Conservation (phyloP, 2,888 invertebrate genomes). For the Exocentrus adspersus region DNA sequence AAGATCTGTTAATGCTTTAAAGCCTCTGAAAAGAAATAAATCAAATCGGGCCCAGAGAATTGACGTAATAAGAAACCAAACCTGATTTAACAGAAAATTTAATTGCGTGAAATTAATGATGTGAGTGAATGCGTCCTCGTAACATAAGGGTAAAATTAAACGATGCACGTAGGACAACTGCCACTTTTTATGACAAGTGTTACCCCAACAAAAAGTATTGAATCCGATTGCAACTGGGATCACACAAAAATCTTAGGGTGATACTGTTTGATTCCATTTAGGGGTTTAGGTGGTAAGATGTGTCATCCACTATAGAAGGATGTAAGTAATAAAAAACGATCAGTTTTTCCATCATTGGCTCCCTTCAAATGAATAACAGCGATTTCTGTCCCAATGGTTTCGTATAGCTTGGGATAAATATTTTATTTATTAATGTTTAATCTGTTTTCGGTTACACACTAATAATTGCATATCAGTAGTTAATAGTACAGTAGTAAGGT, state of each 20-base stretch:
- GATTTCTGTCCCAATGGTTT: constrained; percentile 39
- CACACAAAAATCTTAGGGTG: constrained; percentile 55
- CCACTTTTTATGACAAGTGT: constrained; percentile 61
- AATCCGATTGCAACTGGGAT: constrained; percentile 54
- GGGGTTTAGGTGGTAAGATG: constrained; percentile 58
- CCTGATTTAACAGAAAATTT: constrained; percentile 56
- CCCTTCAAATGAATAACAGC: constrained; percentile 45
- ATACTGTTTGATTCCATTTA: constrained; percentile 58
- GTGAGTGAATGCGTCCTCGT: constrained; percentile 47
- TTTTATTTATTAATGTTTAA: constrained; percentile 38
- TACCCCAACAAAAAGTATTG: constrained; percentile 55
- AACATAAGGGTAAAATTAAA: constrained; percentile 57
- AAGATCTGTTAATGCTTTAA: constrained; percentile 20
- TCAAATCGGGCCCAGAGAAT: constrained; percentile 36
- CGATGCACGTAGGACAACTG: constrained; percentile 57
- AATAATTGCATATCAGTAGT: too few relatives aligned
- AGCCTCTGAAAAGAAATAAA: constrained; percentile 38
- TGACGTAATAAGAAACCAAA: constrained; percentile 50
- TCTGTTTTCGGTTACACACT: constrained; percentile 24
- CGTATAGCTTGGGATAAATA: constrained; percentile 30
- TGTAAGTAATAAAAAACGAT: constrained; percentile 55
- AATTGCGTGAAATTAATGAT: constrained; percentile 59
- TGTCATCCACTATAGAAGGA: constrained; percentile 51
- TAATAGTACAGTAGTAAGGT: too few relatives aligned
- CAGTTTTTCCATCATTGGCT: constrained; percentile 48